Percentiles rank a stretch among this genome's conserved stretches.
Conservation (phyloP, 2,797 vertebrate genomes). For the Poeciliopsis paucimaculata region DNA sequence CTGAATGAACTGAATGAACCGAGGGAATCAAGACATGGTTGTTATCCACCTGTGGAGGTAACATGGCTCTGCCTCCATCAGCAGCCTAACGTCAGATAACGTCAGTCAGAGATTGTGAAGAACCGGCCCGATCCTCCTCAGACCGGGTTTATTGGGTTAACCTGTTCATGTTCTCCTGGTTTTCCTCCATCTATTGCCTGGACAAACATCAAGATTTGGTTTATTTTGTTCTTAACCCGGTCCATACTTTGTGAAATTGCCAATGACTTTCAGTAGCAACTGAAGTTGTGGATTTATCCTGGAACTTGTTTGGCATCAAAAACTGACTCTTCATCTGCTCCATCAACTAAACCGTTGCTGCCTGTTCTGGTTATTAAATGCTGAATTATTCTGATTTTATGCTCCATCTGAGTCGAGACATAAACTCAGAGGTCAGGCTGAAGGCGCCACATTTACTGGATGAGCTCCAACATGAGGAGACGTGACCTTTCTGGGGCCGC, state of each 20-base stretch:
- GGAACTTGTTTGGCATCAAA: too few relatives aligned
- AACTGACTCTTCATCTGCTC: too few relatives aligned
- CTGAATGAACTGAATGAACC: too few relatives aligned
- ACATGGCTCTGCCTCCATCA: not conserved
- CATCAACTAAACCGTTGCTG: not conserved
- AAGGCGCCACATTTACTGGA: not conserved
- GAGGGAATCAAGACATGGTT: too few relatives aligned
- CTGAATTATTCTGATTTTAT: not conserved
- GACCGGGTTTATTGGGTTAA: not conserved
- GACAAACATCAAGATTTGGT: not conserved
- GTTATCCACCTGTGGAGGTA: not conserved
- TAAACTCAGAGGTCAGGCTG: not conserved
- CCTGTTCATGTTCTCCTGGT: not conserved
- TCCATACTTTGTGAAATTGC: not conserved
- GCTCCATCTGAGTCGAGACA: not conserved
- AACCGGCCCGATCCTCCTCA: too few relatives aligned
- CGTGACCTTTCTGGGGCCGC: constrained; percentile 5
- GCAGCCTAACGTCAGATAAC: not conserved
- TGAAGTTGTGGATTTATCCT: not conserved
- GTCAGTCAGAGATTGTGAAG: not conserved
- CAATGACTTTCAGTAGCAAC: not conserved
- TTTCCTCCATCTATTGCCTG: not conserved
- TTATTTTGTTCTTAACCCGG: not conserved
- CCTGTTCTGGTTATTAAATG: too few relatives aligned
- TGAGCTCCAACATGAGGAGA: constrained; percentile 4